Percentiles rank a stretch among this genome's conserved stretches.
phyloP scores from a whole-genome alignment of 2,113 vertebrate genomes.

The Brevimyrus niger region DNA sequence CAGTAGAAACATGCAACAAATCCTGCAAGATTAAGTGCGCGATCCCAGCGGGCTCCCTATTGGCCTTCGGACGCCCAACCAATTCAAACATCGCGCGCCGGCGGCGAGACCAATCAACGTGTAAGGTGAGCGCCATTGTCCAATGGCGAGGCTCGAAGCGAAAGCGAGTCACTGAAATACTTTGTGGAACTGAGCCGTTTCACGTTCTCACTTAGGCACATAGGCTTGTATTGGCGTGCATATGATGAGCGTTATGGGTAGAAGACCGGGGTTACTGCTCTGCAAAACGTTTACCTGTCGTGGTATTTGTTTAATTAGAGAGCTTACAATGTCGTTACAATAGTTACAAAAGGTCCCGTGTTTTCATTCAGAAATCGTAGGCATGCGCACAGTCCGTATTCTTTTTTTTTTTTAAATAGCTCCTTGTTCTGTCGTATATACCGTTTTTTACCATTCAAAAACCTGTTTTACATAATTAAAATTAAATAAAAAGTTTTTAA shows the following conservation, averaged over 20 bases:
- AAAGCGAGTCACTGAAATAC: background rate
- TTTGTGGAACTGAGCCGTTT: background rate
- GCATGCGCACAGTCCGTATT: background rate
- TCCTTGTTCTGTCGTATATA: background rate
- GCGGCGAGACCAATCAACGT: background rate
- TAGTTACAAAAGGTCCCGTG: background rate
- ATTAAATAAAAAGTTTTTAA: background rate
- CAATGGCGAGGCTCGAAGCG: background rate
- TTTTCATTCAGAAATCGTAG: background rate
- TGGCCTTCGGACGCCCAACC: background rate
- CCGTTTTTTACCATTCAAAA: background rate
- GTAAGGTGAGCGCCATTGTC: background rate
- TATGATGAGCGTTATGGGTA: background rate
- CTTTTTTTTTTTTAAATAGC: background rate
- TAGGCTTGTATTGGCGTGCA: background rate
- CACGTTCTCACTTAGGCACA: background rate
- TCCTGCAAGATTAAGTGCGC: background rate
- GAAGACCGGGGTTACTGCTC: background rate
- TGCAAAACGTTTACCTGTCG: background rate
- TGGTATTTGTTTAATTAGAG: background rate
- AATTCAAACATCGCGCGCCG: constrained; percentile 57
- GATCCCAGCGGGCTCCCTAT: background rate
- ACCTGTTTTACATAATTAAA: background rate
- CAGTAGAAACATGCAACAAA: background rate
- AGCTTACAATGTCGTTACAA: background rate